Evolutionary conservation across 2,113 vertebrate species (phyloP), one percentile per base, ranked within the genome.

Genomic region (Climacteris rufus): DNA sequence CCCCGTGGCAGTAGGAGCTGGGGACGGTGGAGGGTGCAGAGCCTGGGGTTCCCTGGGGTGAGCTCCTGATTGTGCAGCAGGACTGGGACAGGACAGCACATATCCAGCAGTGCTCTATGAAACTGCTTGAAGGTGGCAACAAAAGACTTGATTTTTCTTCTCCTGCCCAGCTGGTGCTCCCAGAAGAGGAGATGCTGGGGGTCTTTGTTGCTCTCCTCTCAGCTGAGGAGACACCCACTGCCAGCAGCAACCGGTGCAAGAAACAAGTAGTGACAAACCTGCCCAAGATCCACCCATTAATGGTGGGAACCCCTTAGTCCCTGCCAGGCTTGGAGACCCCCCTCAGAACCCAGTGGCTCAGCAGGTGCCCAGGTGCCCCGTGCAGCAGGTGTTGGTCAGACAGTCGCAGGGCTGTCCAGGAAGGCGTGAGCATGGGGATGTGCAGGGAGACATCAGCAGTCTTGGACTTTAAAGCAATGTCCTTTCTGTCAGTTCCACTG

Each of bases 301-400:
- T 23, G 39, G 7, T 68, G 63, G 66, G 60, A 84, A 60, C 35
- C 61, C 5, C 3, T 49, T 84, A 3, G 3, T 88, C 47, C 81
- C 40, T 57, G 66, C 60, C 23, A 31, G 56, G 35, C 88, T 78
- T 56, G 22, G 79, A 54, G 69, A 72, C 11, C 2, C 54, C 24
- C 19, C 37, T 59, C 59, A 77, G 82, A 63, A 42, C 2, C 0
- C 7, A 2, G 52, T 7, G 12, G 31, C 44, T 89, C 45, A 68
- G 9, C 25, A 11, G 1, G 4, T 30, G 20, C 52, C 70, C 1
- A 1, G 33, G 11, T 14, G 17, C 30, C 35, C 28, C 0, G 0
- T 71, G 68, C 66, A 49, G 80, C 71, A 60, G 15, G 7, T 64
- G 66, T n/a, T 83, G 59, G 52, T 68, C 65, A 45, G 20, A 63